Evolutionary conservation across 2,888 invertebrate species (phyloP), one percentile per base, ranked within the genome.

Genomic region (Drosophila sordidapex): DNA sequence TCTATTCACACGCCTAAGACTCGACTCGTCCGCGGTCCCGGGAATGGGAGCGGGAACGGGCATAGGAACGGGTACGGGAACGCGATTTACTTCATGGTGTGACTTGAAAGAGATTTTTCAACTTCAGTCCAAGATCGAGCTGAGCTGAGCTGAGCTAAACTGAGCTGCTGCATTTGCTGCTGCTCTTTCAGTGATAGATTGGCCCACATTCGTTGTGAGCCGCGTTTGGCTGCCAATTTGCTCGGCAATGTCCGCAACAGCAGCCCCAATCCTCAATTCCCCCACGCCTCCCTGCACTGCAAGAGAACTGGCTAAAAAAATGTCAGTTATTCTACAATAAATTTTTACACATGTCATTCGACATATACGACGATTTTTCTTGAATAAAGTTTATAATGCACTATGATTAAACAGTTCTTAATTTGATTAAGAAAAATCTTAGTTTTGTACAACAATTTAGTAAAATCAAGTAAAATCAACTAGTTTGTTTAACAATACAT

Each of bases 171-270:
- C 59, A 49, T 40, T 68, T 54, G 61, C 46, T 64, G 56, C 57
- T 74, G 68, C 57, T 71, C 81, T 48, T 49, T 54, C 77, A 82
- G 78, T 90, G 87, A 90, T 90, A 90, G 90, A 87, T 87, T 90
- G 87, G 87, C 87, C 87, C 89, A 90, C 87, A 87, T 87, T 87
- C 84, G 87, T 75, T 75, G 88, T 82, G 71, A 71, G 68, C 54
- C 68, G 70, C 56, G 76, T 63, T 62, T 51, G 66, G 81, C 71
- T 67, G 76, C 78, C 79, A 79, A 79, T 78, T 78, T 80, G 43
- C 56, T 62, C 52, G 62, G 69, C 76, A 69, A 70, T 40, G 67
- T 75, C 62, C 60, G 63, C 69, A 48, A 38, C 63, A 27, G 25
- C 70, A 56, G 15, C 36, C 18, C 33, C 49, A 51, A 38, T 43